phyloP scores from a whole-genome alignment of 2,888 invertebrate species.

The Cantharis flavilabris region DNA sequence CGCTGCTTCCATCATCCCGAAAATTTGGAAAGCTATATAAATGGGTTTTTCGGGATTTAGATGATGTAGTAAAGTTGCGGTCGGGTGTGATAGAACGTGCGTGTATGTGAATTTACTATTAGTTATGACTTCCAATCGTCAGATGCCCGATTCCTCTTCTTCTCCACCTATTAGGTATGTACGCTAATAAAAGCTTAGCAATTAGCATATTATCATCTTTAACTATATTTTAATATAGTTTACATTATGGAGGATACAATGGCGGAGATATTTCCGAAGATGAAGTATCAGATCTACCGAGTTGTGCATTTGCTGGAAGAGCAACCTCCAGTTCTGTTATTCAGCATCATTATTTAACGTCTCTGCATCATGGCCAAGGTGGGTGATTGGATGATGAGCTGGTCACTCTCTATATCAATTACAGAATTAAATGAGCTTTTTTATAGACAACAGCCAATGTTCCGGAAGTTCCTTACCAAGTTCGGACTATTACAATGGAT shows the following conservation, averaged over 20 bases:
- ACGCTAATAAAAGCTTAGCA: background rate
- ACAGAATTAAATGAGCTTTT: background rate
- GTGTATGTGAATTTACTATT: background rate
- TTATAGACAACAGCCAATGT: constrained; percentile 45
- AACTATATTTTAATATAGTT: constrained; percentile 37
- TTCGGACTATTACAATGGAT: constrained; percentile 69
- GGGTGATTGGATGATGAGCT: constrained; percentile 10
- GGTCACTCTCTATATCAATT: background rate
- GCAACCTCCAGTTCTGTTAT: constrained; percentile 51
- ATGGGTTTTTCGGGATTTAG: too few relatives aligned
- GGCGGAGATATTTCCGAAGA: constrained; percentile 63
- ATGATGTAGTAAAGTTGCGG: background rate
- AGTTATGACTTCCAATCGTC: constrained; percentile 52
- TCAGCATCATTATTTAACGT: constrained; percentile 52
- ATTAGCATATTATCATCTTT: background rate
- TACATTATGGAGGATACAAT: constrained; percentile 53
- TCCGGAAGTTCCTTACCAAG: constrained; percentile 48
- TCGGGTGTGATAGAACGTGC: background rate
- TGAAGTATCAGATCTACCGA: constrained; percentile 74
- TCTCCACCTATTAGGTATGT: constrained; percentile 69
- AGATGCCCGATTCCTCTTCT: constrained; percentile 71
- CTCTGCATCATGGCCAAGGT: constrained; percentile 52
- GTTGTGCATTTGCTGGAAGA: constrained; percentile 78
- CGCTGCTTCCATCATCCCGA: background rate
- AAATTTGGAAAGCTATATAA: background rate